These are phyloP conservation scores for Tragelaphus eurycerus DNA, from an alignment of 2,797 vertebrate genomes.

Conservation along the genomic window DNA sequence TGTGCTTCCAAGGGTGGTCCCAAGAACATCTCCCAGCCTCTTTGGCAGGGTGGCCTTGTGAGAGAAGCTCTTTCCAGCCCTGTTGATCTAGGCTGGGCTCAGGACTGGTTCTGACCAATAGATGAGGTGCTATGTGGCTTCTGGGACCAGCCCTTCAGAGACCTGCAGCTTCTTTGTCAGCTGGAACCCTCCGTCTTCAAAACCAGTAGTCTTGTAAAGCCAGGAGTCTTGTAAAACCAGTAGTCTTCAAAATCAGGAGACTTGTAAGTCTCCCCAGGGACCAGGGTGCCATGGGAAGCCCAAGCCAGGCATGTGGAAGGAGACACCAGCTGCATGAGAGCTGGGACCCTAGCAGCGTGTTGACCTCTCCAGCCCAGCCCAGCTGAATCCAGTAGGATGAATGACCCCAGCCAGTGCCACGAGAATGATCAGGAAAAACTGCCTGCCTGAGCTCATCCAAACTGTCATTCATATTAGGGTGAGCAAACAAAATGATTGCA, in stretches of 20 bases:
- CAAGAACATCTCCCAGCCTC: too few species aligned
- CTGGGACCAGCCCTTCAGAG: neutral
- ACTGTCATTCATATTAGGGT: neutral
- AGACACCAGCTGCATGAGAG: neutral
- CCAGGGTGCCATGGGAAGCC: accelerated
- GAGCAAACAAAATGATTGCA: neutral
- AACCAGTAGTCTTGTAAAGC: neutral
- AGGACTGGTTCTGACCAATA: neutral
- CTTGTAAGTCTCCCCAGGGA: neutral
- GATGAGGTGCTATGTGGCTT: neutral
- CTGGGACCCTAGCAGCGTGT: neutral
- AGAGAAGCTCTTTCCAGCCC: neutral
- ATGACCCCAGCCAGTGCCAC: neutral
- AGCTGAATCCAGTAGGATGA: neutral
- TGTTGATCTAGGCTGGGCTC: neutral
- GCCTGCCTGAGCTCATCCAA: neutral
- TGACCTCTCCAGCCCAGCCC: neutral
- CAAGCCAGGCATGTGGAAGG: neutral
- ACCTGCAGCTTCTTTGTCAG: neutral
- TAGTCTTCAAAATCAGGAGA: neutral
- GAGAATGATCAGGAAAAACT: neutral
- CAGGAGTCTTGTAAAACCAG: neutral
- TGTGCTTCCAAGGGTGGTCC: neutral
- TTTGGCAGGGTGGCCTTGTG: neutral
- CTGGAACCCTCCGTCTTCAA: neutral